Percentiles rank a stretch among this genome's conserved stretches.
Conservation (phyloP, 1,140 invertebrate genomes). For the Lepidotrigona ventralis region DNA sequence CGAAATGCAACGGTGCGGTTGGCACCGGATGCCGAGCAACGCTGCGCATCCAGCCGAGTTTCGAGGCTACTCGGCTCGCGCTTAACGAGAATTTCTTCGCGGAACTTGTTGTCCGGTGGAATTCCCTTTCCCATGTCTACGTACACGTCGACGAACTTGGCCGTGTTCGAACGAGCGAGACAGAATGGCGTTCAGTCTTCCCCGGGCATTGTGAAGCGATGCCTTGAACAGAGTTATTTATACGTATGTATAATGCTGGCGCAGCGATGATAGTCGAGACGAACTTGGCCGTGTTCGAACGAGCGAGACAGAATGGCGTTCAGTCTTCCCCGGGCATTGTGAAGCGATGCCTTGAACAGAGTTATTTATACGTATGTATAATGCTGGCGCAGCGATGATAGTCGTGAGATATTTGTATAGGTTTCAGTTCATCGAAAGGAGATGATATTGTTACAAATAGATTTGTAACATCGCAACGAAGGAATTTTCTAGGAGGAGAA, state of each 20-base stretch:
- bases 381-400: too few species aligned
- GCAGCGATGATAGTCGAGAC: too few species aligned
- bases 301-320: neutral
- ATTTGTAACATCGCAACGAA: too few species aligned
- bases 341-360: neutral
- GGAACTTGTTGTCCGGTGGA: constrained; percentile 32
- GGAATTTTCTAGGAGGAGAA: too few species aligned
- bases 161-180: constrained; percentile 24
- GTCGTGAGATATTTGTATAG: too few species aligned
- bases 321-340: neutral
- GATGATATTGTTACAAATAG: too few species aligned
- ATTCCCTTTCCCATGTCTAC: neutral
- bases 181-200: neutral
- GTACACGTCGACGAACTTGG: constrained; percentile 10
- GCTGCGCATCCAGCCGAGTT: neutral
- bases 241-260: too few species aligned
- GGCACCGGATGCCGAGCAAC: constrained; percentile 49
- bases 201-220: neutral
- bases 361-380: too few species aligned
- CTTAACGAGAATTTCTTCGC: constrained; percentile 56
- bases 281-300: constrained; percentile 34
- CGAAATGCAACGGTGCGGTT: constrained; percentile 59
- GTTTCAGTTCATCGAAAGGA: too few species aligned
- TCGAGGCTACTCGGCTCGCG: constrained; percentile 33
- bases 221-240: neutral